Conservation (phyloP, 2,888 invertebrate genomes). For the Caenorhabditis sulstoni region DNA sequence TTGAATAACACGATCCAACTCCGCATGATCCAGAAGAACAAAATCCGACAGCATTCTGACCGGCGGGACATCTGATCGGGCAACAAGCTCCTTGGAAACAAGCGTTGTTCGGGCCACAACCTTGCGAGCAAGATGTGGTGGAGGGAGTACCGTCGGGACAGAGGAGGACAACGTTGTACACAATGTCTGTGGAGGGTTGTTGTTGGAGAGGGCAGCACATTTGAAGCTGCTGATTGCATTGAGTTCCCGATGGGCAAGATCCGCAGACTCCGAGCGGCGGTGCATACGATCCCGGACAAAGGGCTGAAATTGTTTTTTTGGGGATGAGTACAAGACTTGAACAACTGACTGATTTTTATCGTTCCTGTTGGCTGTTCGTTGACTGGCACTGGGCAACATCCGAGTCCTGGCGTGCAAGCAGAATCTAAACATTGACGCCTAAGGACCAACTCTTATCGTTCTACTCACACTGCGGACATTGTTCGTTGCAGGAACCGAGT, state of each 20-base stretch:
- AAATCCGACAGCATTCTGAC: constrained; percentile 69
- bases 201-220: constrained; percentile 67
- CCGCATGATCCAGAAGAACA: constrained; percentile 68
- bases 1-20: constrained; percentile 61
- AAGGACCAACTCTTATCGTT: too few relatives aligned
- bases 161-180: constrained; percentile 67
- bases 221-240: constrained; percentile 60
- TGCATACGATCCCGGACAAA: constrained; percentile 69
- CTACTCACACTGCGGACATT: constrained; percentile 68
- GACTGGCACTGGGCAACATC: constrained; percentile 70
- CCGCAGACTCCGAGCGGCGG: constrained; percentile 68
- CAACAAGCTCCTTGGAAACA: constrained; percentile 78
- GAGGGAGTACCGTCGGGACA: constrained; percentile 73
- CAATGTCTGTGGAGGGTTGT: constrained; percentile 65
- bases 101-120: constrained; percentile 67
- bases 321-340: background rate
- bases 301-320: constrained; percentile 49
- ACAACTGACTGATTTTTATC: constrained; percentile 64
- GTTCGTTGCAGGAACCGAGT: constrained; percentile 67
- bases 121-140: constrained; percentile 62
- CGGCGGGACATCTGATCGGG: constrained; percentile 73
- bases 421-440: constrained; percentile 62
- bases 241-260: constrained; percentile 62
- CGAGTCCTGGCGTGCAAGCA: constrained; percentile 70
- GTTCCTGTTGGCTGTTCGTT: constrained; percentile 58